A percentile compares a stretch with the other conserved stretches of the same genome.
These are phyloP conservation scores for Caloenas nicobarica DNA, from an alignment of 2,113 vertebrate species.

Conservation along the genomic window DNA sequence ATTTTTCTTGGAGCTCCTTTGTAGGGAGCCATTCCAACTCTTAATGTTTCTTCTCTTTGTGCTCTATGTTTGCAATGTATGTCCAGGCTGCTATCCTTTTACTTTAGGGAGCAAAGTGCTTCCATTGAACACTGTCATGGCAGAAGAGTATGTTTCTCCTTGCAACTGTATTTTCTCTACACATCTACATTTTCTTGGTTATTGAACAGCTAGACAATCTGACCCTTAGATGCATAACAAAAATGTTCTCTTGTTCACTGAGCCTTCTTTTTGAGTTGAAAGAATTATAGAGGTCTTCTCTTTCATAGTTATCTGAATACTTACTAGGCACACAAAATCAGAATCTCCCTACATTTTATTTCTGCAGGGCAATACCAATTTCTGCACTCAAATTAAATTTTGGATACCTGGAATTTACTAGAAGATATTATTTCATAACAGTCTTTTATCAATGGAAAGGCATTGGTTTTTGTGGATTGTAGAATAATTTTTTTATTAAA, in stretches of 20 bases:
- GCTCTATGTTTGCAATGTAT: not conserved
- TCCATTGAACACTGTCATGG: rapidly evolving
- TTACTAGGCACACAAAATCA: not conserved
- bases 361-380: not conserved
- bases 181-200: not conserved
- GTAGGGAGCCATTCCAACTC: not conserved
- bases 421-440: not conserved
- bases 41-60: not conserved
- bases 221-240: not conserved
- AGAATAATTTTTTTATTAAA: not conserved
- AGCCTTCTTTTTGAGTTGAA: not conserved
- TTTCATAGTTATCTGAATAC: not conserved
- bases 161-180: not conserved
- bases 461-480: not conserved
- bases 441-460: not conserved
- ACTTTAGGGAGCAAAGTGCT: not conserved
- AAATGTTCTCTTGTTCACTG: not conserved
- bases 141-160: not conserved
- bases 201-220: not conserved
- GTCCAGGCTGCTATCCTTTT: not conserved
- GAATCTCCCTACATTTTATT: not conserved
- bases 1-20: not conserved
- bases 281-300: not conserved
- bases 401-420: not conserved
- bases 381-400: not conserved